These are phyloP conservation scores for Sphyrna mokarran DNA, from an alignment of 2,113 vertebrate genomes.

Conservation along the genomic window DNA sequence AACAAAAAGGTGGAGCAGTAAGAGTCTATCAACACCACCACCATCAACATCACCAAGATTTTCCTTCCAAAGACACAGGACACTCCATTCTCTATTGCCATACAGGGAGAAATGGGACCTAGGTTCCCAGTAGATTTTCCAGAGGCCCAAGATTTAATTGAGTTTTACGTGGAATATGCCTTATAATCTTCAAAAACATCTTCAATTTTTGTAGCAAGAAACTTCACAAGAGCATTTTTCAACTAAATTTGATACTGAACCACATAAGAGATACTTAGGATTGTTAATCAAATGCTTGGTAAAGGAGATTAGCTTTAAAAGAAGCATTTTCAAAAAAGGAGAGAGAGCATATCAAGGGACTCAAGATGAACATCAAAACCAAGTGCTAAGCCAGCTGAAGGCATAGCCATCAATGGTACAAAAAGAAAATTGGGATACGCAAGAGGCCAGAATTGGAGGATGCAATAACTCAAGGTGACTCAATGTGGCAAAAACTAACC, in stretches of 20 bases:
- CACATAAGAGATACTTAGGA: not conserved
- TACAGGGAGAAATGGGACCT: not conserved
- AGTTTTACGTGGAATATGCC: not conserved
- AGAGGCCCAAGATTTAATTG: not conserved
- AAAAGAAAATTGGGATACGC: not conserved
- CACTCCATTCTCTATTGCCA: not conserved
- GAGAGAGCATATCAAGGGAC: not conserved
- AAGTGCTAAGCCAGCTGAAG: not conserved
- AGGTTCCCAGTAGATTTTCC: not conserved
- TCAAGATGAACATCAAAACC: not conserved
- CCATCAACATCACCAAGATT: not conserved
- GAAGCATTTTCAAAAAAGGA: not conserved
- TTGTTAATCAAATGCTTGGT: not conserved
- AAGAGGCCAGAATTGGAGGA: not conserved
- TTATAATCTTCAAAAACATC: not conserved
- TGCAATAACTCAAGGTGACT: no score
- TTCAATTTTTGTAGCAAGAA: not conserved
- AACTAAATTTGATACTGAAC: not conserved
- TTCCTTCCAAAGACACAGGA: not conserved
- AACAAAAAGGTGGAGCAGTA: not conserved
- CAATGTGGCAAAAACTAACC: no score
- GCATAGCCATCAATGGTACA: not conserved
- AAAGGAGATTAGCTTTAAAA: not conserved
- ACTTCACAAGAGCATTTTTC: not conserved
- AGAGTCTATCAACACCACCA: not conserved